phyloP scores from a whole-genome alignment of 1,140 invertebrate species.

The Drosophila dunni region DNA sequence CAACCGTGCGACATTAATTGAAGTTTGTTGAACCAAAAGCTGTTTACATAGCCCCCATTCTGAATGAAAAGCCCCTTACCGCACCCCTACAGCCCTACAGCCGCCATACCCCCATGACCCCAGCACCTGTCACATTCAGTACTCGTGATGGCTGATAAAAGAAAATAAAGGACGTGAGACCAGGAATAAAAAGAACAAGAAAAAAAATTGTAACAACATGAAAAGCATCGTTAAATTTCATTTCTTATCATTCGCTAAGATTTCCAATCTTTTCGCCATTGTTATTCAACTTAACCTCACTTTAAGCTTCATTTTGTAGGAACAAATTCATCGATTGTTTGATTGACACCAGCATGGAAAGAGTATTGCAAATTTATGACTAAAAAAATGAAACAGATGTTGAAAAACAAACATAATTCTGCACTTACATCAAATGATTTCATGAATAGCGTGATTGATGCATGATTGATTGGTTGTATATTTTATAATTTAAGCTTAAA shows the following conservation, averaged over 20 bases:
- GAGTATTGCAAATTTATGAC: too few species aligned
- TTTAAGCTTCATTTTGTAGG: too few species aligned
- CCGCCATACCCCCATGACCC: not conserved
- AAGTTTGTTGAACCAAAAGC: conserved; percentile 79
- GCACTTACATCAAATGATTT: not conserved
- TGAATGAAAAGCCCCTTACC: conserved; percentile 11
- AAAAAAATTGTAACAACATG: not conserved
- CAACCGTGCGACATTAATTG: conserved; percentile 71
- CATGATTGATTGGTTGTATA: not conserved
- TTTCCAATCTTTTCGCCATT: not conserved
- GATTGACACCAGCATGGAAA: too few species aligned
- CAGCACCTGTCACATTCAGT: conserved; percentile 17
- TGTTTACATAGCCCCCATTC: conserved; percentile 61
- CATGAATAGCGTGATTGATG: not conserved
- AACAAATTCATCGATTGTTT: too few species aligned
- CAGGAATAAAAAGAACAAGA: not conserved
- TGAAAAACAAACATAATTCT: too few species aligned
- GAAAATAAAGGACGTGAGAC: not conserved
- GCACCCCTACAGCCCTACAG: conserved; percentile 6
- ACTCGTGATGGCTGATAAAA: conserved; percentile 16
- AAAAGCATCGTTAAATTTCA: not conserved
- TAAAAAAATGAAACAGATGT: too few species aligned
- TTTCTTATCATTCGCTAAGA: not conserved
- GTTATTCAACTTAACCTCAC: not conserved
- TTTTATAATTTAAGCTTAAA: too few species aligned